Percentiles rank a stretch among this genome's conserved stretches.
phyloP scores from a whole-genome alignment of 2,888 invertebrate genomes.

The Morpho helenor region DNA sequence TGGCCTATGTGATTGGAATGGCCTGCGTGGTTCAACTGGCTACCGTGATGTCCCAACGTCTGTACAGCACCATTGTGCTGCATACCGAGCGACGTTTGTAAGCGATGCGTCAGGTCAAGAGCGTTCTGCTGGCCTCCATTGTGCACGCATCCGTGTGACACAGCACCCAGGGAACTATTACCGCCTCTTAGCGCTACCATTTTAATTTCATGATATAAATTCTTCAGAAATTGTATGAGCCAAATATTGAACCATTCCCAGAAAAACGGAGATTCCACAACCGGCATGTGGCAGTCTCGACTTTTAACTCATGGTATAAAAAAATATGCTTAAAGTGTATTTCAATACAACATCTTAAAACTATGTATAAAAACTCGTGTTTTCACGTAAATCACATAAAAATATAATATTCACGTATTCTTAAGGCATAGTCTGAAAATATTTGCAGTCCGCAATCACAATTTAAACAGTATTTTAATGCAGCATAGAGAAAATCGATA shows the following conservation, averaged over 20 bases:
- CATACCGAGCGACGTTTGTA: slow-evolving; percentile 59
- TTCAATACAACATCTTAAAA: slow-evolving; percentile 23
- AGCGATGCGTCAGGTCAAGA: slow-evolving; percentile 56
- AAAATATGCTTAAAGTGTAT: slow-evolving; percentile 28
- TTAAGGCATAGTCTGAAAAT: slow-evolving; percentile 50
- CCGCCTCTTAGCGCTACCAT: slow-evolving; percentile 70
- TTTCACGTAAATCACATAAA: slow-evolving; percentile 21
- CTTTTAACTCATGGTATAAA: slow-evolving; percentile 33
- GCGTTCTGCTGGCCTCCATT: slow-evolving; percentile 53
- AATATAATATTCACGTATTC: slow-evolving; percentile 21
- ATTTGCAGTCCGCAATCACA: slow-evolving; percentile 64
- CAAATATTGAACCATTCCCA: slow-evolving; percentile 76
- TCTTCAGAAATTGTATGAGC: slow-evolving; percentile 67
- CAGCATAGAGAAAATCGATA: slow-evolving; percentile 77
- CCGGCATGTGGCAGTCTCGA: slow-evolving; percentile 49
- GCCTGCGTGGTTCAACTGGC: slow-evolving; percentile 49
- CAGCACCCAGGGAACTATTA: slow-evolving; percentile 52
- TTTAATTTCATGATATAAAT: slow-evolving; percentile 73
- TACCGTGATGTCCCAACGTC: slow-evolving; percentile 52
- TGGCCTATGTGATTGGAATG: slow-evolving; percentile 24
- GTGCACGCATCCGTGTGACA: slow-evolving; percentile 50
- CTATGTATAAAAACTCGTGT: slow-evolving; percentile 15
- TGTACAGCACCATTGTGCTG: slow-evolving; percentile 46
- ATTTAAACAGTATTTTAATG: slow-evolving; percentile 69
- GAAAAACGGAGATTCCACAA: slow-evolving; percentile 63